Base-by-base conservation (phyloP, 2,113 vertebrate genomes). In the Alethe diademata region DNA sequence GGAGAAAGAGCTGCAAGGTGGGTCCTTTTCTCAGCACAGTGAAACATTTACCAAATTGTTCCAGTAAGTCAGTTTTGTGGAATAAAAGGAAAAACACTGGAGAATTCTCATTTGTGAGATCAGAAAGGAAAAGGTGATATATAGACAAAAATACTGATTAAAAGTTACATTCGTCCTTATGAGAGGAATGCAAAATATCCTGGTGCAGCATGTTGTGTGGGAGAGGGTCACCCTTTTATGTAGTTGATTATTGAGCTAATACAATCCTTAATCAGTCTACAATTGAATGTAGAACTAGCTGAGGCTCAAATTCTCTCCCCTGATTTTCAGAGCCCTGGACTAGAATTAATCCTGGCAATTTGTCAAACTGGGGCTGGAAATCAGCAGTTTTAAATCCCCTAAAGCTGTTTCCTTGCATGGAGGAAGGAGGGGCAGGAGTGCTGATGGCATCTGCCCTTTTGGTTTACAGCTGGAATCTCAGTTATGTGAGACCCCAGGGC, bases 151-250 rank as follows among this genome's bases (percentile, higher is more conserved):
- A 51, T 15, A 28, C 31, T n/a, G 78, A 73, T 84, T 71, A 62
- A 86, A 84, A 62, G 25, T n/a, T 26, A 4, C 29, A 6, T 35
- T 73, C 2, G 5, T 36, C 50, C 33, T 75, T 53, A 19, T 4
- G 50, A 73, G 64, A 36, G 3, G 28, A 62, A 83, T 66, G 69
- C 33, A 25, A 54, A 88, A 35, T 12, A 53, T 36, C 50, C 72
- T n/a, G 2, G 3, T 51, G 7, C 4, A 2, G 3, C 10, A 26
- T 31, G 45, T 23, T 43, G 74, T 3, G 1, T 64, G 28, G 4
- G 26, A 43, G 43, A 51, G 9, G 24, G 2, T 15, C n/a, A 67
- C 43, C 61, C 54, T 43, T 78, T 48, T 2, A 33, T 66, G 40
- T 4, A 56, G 82, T 11, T 87, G 84, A 56, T 82, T 82, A 72